Base-by-base conservation (phyloP, 2,888 invertebrate genomes). In the Drosophila melanosoma region DNA sequence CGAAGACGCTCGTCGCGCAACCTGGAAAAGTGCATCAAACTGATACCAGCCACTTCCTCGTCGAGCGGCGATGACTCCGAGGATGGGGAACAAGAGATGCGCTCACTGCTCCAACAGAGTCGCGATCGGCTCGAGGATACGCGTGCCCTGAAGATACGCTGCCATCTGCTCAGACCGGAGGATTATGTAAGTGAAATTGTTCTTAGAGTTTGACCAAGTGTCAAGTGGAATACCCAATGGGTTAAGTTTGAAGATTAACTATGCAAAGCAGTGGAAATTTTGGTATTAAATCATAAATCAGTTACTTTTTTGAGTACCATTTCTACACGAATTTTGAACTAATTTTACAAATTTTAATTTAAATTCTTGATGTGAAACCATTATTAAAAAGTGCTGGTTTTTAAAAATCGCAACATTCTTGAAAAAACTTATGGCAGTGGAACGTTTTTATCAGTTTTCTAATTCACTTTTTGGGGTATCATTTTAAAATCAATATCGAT, bases 71-170 rank as follows among this genome's bases (percentile, higher is more conserved):
- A 92, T 71, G 92, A 92, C 63, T 89, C 91, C 49, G 84, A 84
- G 23, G 93, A 93, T 61, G 92, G 92, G 33, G 93, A 93, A 66
- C 92, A 92, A 73, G 93, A 93, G 84, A 90, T 93, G 87, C 92
- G 91, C 35, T 92, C 91, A 59, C 79, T 93, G 10, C 69, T 93
- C 52, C 86, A 90, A 45, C 93, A 93, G 81, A 93, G 92, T 68
- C 90, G 90, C 75, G 91, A 90, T 68, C 90, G 92, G 36, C 81
- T 93, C 29, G 93, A 93, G 67, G 92, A 93, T 62, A 93, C 93
- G 40, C 91, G 92, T 38, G 91, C 93, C 10, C 80, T 93, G 15
- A 93, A 92, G 74, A 92, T 93, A 78, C 92, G 93, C 69, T 93
- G 93, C 64, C 93, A 93, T 87, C 86, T 93, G 68, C 86, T 93